Evolutionary conservation across 2,113 vertebrate species (phyloP), one percentile per base, ranked within the genome.

Genomic region (Chloropsis hardwickii): DNA sequence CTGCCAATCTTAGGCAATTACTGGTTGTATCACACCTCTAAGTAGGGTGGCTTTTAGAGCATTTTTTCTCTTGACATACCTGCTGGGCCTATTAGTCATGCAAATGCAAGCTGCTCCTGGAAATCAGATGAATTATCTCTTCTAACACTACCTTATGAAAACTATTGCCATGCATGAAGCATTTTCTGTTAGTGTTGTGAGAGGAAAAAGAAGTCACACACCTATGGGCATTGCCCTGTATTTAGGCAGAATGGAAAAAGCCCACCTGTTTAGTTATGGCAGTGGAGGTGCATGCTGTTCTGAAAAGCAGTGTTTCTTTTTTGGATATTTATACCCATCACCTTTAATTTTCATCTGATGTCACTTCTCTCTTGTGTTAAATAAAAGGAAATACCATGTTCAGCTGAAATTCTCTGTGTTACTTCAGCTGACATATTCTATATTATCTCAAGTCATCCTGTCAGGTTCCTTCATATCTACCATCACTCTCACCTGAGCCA

Each of bases 231-330:
- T 24, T 1, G 4, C 11, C 42, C 23, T 22, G 14, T 61, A 33
- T 0, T 2, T 22, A 74, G 60, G 24, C 47, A 84, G 62, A 73
- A 77, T 42, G 33, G 37, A 61, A 65, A 42, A 69, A 79, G 8
- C 2, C 21, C 62, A 45, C 21, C 25, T 60, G 25, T 47, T 90
- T 35, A 39, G 42, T 48, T 53, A 35, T 23, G 35, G 33, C 53
- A 57, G 10, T 20, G 0, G 0, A 65, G 27, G 54, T 22, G 28
- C 5, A 3, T 0, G 0, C n/a, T 40, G 9, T 24, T 92, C 51
- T 73, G 65, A 85, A 88, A 88, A 65, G 28, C 37, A 58, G 37
- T n/a, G 18, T 27, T 64, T 72, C 12, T 61, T 61, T 61, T 48
- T 5, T 35, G 19, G n/a, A 17, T 65, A 25, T 65, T 90, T 82